Evolutionary conservation across 2,113 vertebrate species (phyloP).

Genomic region (Mirounga angustirostris): DNA sequence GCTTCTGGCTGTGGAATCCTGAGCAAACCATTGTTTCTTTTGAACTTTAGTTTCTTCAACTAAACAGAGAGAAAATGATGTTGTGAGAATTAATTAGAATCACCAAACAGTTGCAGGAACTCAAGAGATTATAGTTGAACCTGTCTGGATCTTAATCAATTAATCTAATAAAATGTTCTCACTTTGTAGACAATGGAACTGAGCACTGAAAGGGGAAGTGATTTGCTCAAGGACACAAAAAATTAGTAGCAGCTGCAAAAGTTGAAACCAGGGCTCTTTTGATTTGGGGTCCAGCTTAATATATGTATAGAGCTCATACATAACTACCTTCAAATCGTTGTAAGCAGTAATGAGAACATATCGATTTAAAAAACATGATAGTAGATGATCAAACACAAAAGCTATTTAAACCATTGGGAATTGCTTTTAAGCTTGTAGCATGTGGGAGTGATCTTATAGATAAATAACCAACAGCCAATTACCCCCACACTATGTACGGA

Average conservation of each 20-base stretch:
- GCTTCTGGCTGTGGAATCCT: not conserved
- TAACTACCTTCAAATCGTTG: not conserved
- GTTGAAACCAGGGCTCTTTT: not conserved
- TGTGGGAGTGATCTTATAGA: not conserved
- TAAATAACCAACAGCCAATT: conserved; percentile 32
- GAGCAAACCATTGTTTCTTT: not conserved
- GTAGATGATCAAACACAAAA: conserved; percentile 39
- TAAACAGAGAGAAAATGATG: conserved; percentile 15
- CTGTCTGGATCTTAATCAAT: not conserved
- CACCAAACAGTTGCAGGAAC: not conserved
- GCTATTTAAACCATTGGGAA: conserved; percentile 30
- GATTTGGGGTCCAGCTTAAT: conserved; percentile 32
- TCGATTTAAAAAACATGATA: not conserved
- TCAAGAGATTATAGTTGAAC: not conserved
- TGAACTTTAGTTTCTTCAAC: not conserved
- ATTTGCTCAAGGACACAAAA: not conserved
- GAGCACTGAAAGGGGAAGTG: not conserved
- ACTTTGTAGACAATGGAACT: not conserved
- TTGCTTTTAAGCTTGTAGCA: not conserved
- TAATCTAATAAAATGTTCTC: conserved; percentile 3
- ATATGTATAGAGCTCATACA: not conserved
- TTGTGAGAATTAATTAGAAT: conserved; percentile 45
- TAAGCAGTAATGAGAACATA: conserved; percentile 32
- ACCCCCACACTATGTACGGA: not conserved
- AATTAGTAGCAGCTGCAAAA: conserved; percentile 19